These are phyloP conservation scores for Agriopis aurantiaria DNA, from an alignment of 2,888 invertebrate species.

Conservation along the genomic window DNA sequence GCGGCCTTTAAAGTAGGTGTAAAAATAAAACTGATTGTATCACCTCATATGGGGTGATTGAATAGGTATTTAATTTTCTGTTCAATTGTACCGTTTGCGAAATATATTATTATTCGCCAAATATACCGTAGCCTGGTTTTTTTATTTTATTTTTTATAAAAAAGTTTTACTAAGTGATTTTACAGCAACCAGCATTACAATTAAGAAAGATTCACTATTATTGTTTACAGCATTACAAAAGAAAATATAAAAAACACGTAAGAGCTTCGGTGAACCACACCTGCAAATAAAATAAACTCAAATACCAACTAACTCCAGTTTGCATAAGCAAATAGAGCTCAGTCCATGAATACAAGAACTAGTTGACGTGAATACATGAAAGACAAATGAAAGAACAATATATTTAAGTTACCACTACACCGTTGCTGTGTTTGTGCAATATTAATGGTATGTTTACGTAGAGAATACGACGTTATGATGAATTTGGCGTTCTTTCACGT, in stretches of 20 bases:
- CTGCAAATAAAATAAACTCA: conserved; percentile 17
- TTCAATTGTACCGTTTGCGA: too few relatives aligned
- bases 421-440: conserved; percentile 58
- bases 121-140: too few relatives aligned
- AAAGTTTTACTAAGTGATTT: background rate
- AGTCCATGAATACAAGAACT: conserved; percentile 41
- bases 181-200: background rate
- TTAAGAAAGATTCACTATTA: background rate
- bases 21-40: too few relatives aligned
- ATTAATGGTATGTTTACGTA: conserved; percentile 63
- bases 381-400: conserved; percentile 52
- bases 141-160: too few relatives aligned
- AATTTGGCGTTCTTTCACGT: conserved; percentile 17
- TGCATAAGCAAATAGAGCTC: conserved; percentile 31
- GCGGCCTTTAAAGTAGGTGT: too few relatives aligned
- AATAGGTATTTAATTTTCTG: too few relatives aligned
- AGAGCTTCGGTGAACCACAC: background rate
- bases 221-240: background rate
- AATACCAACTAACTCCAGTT: conserved; percentile 26
- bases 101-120: too few relatives aligned
- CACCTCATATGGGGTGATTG: too few relatives aligned
- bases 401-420: conserved; percentile 46
- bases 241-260: background rate
- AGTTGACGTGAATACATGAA: conserved; percentile 54
- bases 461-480: conserved; percentile 48